Base-by-base conservation (phyloP, 2,888 invertebrate species). In the Acanthopleura granulata region DNA sequence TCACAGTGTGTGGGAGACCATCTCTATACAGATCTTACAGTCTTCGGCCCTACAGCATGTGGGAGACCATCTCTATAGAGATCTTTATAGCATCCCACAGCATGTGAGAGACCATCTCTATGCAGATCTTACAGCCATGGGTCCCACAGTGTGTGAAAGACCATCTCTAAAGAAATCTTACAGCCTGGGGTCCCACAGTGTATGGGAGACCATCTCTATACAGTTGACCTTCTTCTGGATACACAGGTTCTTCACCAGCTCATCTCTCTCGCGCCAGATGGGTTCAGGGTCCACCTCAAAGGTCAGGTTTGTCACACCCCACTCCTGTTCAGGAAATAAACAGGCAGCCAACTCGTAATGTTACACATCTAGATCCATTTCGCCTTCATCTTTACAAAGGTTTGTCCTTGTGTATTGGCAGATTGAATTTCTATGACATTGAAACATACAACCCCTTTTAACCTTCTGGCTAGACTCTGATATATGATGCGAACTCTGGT, bases 251-350 rank as follows among this genome's bases (percentile, higher is more conserved):
- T 92, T 93, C 0, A 94, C 93, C 6, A 90, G 85, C 27, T 93
- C 91, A 87, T 94, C 94, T 0, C 94, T 91, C 0, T 90, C 89
- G 14, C 92, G 92, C 94, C 94, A 94, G 72, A 94, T 93, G 0
- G 94, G 94, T 89, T 95, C 94, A 84, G 94, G 94, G 84, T 95
- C 94, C 88, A 90, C 89, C 78, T 92, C 91, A 85, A 91, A 91
- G 49, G 91, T 89, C 72, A 92, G 81, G 73, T 87, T 86, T 0
- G 85, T 85, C 4, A 91, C 84, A 87, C 92, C 92, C 82, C 93
- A 92, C 81, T 93, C 92, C 84, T 88, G 70, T 40, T 40, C 40
- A 40, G 40, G 9, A 6, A 9, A 40, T 9, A 40, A 6, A 40
- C 40, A 40, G 9, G 40, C 40, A 40, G 40, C 40, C 40, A 40